phyloP scores from a whole-genome alignment of 2,888 invertebrate species.

The Pomacea canaliculata region DNA sequence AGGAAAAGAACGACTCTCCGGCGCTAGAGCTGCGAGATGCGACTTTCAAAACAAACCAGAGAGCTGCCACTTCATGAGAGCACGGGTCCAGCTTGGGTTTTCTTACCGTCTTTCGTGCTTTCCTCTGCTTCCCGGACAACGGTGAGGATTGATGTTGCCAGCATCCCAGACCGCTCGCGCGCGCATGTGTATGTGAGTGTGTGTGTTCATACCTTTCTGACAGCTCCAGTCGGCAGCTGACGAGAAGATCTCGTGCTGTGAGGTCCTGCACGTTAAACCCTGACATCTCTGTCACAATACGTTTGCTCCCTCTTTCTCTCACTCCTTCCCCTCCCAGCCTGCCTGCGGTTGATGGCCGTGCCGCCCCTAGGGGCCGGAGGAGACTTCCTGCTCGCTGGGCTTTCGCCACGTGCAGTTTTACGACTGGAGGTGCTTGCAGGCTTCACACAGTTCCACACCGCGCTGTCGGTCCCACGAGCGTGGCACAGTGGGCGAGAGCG shows the following conservation, averaged over 20 bases:
- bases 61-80: neutral
- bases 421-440: too few relatives aligned
- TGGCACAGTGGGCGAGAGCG: too few relatives aligned
- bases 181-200: neutral
- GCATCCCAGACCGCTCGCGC: neutral
- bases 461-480: too few relatives aligned
- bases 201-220: neutral
- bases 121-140: neutral
- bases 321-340: neutral
- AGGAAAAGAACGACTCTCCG: too few relatives aligned
- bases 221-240: slow-evolving; percentile 4
- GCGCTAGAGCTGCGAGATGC: too few relatives aligned
- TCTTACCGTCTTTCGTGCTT: slow-evolving; percentile 1
- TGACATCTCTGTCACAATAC: slow-evolving; percentile 9
- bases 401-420: too few relatives aligned
- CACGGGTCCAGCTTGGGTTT: too few relatives aligned
- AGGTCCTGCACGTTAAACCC: slow-evolving; percentile 1
- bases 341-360: neutral
- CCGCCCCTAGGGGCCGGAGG: too few relatives aligned
- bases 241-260: neutral
- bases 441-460: too few relatives aligned
- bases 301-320: slow-evolving; percentile 14
- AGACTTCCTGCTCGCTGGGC: too few relatives aligned
- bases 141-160: too few relatives aligned
- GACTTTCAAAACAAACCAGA: too few relatives aligned